phyloP scores from a whole-genome alignment of 2,113 vertebrate species.

The Hippocampus comes region DNA sequence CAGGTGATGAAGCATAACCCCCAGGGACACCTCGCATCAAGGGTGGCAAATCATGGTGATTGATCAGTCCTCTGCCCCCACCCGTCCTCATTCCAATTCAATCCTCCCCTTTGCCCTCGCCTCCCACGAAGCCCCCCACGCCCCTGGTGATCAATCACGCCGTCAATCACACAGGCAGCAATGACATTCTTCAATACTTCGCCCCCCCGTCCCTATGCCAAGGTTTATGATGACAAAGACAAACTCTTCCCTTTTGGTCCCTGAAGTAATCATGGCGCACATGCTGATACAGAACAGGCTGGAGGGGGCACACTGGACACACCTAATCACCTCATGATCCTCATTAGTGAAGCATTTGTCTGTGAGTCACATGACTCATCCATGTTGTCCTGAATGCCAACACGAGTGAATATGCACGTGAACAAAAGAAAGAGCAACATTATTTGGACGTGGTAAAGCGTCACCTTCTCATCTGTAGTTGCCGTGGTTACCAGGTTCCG shows the following conservation, averaged over 20 bases:
- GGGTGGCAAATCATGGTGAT: conserved; percentile 61
- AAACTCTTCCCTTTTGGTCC: conserved; percentile 5
- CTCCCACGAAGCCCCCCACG: conserved; percentile 15
- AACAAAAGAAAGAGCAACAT: background rate
- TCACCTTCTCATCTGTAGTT: background rate
- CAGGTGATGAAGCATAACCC: conserved; percentile 33
- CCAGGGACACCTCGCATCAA: conserved; percentile 40
- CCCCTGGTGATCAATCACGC: conserved; percentile 58
- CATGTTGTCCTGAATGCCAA: background rate
- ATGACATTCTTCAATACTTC: conserved; percentile 45
- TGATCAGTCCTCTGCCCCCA: conserved; percentile 55
- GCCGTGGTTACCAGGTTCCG: background rate
- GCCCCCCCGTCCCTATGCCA: background rate
- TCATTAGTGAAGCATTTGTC: background rate
- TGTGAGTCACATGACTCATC: background rate
- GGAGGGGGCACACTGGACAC: background rate
- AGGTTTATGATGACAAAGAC: conserved; percentile 12
- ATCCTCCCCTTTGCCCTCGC: conserved; percentile 34
- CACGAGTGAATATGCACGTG: background rate
- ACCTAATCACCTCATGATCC: conserved; percentile 4
- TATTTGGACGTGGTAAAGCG: background rate
- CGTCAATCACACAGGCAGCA: conserved; percentile 51
- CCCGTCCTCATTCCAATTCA: conserved; percentile 52
- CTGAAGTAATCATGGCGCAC: conserved; percentile 17
- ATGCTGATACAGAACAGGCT: background rate